These are phyloP conservation scores for Rotaria magnacalcarata DNA, from an alignment of 2,888 invertebrate species.

Conservation along the genomic window DNA sequence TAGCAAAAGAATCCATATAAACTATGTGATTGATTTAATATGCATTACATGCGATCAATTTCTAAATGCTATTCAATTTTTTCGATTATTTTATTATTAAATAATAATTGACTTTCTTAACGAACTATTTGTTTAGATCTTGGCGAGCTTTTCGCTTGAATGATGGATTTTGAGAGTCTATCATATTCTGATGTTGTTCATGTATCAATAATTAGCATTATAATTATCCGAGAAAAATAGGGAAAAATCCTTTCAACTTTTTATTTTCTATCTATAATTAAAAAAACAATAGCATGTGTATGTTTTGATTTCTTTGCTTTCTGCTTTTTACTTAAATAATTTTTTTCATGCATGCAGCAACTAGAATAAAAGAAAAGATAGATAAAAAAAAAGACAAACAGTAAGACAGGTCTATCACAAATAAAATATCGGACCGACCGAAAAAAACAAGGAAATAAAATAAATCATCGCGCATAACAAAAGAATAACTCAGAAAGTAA, in stretches of 20 bases:
- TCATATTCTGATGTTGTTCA: no score
- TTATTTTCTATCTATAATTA: constrained; percentile 15
- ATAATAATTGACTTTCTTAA: no score
- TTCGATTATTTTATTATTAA: no score
- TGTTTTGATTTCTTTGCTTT: background rate
- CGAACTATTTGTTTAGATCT: no score
- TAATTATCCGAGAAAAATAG: background rate
- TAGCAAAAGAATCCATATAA: no score
- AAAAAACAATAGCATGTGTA: background rate
- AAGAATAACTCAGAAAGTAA: background rate
- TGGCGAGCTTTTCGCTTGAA: no score
- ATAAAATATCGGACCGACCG: constrained; percentile 22
- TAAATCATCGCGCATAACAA: background rate
- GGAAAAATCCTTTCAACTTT: background rate
- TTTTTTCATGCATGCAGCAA: background rate
- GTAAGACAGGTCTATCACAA: constrained; percentile 10
- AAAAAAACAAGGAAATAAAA: background rate
- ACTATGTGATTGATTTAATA: no score
- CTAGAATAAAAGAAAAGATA: background rate
- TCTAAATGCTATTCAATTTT: no score
- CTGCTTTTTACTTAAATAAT: background rate
- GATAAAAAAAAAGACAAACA: background rate
- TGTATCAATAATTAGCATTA: no score
- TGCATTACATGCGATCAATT: no score
- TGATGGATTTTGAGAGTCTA: no score